A percentile compares a stretch with the other conserved stretches of the same genome.
Evolutionary conservation across 2,113 vertebrate species (phyloP).

Genomic region (Ptilonorhynchus violaceus): DNA sequence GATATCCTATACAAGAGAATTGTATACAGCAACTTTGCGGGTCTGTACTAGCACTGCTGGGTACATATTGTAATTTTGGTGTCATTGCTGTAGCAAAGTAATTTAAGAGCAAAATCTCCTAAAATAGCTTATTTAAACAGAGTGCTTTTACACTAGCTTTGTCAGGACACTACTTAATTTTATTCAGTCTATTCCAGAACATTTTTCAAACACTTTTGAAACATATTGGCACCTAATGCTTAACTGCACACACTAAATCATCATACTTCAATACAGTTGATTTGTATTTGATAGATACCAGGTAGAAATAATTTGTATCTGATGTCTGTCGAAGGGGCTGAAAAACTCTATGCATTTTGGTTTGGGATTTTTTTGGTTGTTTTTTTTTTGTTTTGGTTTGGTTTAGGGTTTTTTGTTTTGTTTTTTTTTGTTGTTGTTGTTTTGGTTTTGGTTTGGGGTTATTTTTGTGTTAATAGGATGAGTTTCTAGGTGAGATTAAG

Average conservation of each 20-base stretch:
- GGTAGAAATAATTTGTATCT: background rate
- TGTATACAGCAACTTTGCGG: background rate
- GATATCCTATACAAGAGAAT: background rate
- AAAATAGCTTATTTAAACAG: background rate
- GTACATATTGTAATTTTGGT: background rate
- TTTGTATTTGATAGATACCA: background rate
- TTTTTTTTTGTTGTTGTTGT: background rate
- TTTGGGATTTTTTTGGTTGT: background rate
- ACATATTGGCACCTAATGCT: background rate
- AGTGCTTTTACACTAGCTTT: background rate
- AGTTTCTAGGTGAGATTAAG: background rate
- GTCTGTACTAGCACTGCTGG: background rate
- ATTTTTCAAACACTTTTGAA: background rate
- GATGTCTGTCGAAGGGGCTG: background rate
- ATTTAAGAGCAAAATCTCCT: background rate
- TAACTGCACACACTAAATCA: background rate
- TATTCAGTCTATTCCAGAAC: background rate
- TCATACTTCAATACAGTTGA: background rate
- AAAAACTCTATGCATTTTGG: background rate
- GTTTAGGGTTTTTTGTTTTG: too few species aligned
- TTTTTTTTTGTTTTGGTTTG: background rate
- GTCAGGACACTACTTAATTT: background rate
- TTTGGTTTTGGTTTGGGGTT: background rate
- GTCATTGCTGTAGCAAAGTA: background rate
- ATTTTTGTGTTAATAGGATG: background rate